Evolutionary conservation across 2,888 invertebrate species (phyloP), one percentile per base, ranked within the genome.

Genomic region (Rhagonycha fulva): DNA sequence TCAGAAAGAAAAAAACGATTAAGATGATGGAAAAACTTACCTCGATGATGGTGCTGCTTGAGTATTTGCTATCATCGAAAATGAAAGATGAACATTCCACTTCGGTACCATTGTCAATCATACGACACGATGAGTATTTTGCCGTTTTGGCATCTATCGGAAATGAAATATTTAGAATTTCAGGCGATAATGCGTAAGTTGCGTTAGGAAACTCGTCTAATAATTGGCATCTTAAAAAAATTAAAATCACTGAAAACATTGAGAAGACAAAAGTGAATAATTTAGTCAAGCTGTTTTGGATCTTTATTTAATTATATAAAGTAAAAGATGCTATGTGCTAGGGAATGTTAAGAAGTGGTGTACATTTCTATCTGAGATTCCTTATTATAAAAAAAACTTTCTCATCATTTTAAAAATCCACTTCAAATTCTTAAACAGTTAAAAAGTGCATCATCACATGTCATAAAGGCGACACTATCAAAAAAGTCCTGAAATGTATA

Each of bases 1-100:
- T 14, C 4, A 62, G n/a, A n/a, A n/a, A n/a, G n/a, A n/a, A n/a
- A 10, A 62, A 62, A 4, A 9, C 9, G 19, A 62, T 19, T 19
- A 2, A 9, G 7, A n/a, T 28, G 14, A 12, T 0, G 26, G 14
- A 72, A 12, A 78, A 71, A 81, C 83, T 85, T 88, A 92, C 92
- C 88, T 94, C 93, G 66, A 91, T 92, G 28, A 92, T 91, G 19
- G 92, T 90, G 79, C 92, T 93, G 81, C 91, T 91, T 81, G 90
- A 85, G 83, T 92, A 93, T 79, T 88, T 89, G 63, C 89, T 88
- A 75, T 87, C 88, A 83, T 94, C 92, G 84, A 91, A 94, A 24
- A 94, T 88, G 84, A 89, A 93, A 62, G 87, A 82, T 60, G 89
- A 86, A 84, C 94, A 94, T 14, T 81, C 62, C 12, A 87, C 81